Base-by-base conservation (phyloP, 2,888 invertebrate genomes). In the Rhaphigaster nebulosa region DNA sequence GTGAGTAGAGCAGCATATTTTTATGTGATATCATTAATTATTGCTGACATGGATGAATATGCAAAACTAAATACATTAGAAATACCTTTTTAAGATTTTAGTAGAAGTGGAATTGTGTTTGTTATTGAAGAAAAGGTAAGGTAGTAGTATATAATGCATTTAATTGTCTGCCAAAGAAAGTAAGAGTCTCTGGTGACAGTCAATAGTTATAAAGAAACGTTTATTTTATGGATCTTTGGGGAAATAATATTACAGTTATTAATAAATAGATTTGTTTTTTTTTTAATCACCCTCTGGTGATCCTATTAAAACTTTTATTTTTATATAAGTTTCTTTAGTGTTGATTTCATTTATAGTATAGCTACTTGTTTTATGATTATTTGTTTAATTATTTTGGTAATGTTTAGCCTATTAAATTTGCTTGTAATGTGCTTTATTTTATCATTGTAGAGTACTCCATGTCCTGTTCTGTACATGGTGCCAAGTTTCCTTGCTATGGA, bases 401-500 rank as follows among this genome's bases (percentile, higher is more conserved):
- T 38, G 26, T 38, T 76, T 65, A 65, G 29, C 18, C 18, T 18
- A 29, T 29, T 65, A 18, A 65, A 29, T 1, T 38, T 76, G 70
- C 34, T 76, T 76, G 34, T 76, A 76, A 76, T 76, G 0, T 76
- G 34, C 18, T 76, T 76, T 38, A n/a, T 84, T 84, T 84, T 84
- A n/a, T 45, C 5, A 84, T 45, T 84, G 84, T 50, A 84, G 84
- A 84, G n/a, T 84, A 84, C 84, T 50, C 84, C 45, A 84, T 84
- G 84, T 84, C 84, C 84, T 84, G 84, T 84, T 84, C 84, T 84
- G 84, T 84, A n/a, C 84, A 84, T n/a, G 84, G 84, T 41, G 84
- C 84, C 84, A 84, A 84, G 84, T 84, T 84, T n/a, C 84, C 84
- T 84, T 84, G 84, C 84, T 84, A 84, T 84, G 84, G 84, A 84